Evolutionary conservation across 2,888 invertebrate genomes (phyloP).

Genomic region (Chymomyza amoena): DNA sequence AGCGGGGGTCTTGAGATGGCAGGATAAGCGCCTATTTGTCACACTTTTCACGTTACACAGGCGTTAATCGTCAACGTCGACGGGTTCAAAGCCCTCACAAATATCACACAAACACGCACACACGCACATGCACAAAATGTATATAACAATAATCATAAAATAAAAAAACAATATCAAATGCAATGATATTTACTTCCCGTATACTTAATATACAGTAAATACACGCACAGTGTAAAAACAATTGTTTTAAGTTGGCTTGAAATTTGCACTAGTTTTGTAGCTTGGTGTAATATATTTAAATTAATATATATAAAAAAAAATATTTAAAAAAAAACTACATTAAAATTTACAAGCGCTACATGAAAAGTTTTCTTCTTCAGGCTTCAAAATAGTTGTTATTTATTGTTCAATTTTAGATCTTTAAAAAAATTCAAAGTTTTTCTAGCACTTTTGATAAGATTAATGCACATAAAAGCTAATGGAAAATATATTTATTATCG

Average conservation of each 20-base stretch:
- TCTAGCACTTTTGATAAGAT: no score
- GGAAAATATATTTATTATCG: no score
- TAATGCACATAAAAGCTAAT: no score
- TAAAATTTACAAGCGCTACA: no score
- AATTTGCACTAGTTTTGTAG: background rate
- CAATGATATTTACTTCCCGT: conserved; percentile 12
- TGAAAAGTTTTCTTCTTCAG: no score
- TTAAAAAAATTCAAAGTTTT: no score
- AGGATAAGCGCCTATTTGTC: background rate
- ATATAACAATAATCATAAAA: background rate
- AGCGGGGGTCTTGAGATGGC: background rate
- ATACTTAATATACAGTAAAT: conserved; percentile 6
- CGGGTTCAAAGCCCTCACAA: conserved; percentile 7
- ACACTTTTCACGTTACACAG: background rate
- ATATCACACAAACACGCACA: background rate
- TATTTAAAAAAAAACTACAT: no score
- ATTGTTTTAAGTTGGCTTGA: background rate
- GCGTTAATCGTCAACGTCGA: background rate
- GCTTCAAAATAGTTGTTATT: no score
- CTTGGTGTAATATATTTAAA: no score
- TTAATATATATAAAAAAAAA: no score
- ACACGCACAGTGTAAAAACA: background rate
- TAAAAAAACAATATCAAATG: background rate
- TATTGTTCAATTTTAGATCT: no score
- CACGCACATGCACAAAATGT: no score